Evolutionary conservation across 2,113 vertebrate genomes (phyloP).

Genomic region (Solea senegalensis): DNA sequence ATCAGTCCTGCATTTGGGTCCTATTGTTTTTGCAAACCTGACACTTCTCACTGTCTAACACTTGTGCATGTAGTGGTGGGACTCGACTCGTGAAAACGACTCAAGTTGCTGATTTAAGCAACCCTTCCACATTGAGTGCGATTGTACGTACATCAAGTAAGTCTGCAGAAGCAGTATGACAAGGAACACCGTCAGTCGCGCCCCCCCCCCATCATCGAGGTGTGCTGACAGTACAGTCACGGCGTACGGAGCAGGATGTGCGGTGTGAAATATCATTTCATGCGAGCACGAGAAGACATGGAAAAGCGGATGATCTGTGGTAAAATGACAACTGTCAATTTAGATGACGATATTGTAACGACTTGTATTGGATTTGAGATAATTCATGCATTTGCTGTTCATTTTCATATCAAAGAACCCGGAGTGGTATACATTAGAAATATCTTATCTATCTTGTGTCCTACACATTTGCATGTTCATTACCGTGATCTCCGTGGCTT

Average conservation of each 20-base stretch:
- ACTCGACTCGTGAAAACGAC: too few relatives aligned
- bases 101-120: too few relatives aligned
- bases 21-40: too few relatives aligned
- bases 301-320: conserved; percentile 20
- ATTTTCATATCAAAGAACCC: conserved; percentile 2
- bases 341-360: conserved; percentile 16
- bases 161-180: neutral
- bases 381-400: conserved; percentile 5
- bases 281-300: too few relatives aligned
- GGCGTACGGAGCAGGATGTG: neutral
- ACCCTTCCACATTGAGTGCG: too few relatives aligned
- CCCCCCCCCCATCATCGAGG: neutral
- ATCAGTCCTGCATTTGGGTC: too few relatives aligned
- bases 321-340: too few relatives aligned
- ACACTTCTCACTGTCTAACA: too few relatives aligned
- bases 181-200: neutral
- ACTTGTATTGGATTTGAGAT: neutral
- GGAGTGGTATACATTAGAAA: conserved; percentile 15
- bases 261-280: conserved; percentile 12
- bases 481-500: conserved; percentile 9
- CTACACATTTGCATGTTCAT: conserved; percentile 25
- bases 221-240: conserved; percentile 5
- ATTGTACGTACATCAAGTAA: neutral
- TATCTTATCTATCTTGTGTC: conserved; percentile 32
- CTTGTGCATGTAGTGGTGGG: too few relatives aligned